A percentile compares a stretch with the other conserved stretches of the same genome.
Conservation (phyloP, 2,113 vertebrate species). For the Gorsachius goisagi region DNA sequence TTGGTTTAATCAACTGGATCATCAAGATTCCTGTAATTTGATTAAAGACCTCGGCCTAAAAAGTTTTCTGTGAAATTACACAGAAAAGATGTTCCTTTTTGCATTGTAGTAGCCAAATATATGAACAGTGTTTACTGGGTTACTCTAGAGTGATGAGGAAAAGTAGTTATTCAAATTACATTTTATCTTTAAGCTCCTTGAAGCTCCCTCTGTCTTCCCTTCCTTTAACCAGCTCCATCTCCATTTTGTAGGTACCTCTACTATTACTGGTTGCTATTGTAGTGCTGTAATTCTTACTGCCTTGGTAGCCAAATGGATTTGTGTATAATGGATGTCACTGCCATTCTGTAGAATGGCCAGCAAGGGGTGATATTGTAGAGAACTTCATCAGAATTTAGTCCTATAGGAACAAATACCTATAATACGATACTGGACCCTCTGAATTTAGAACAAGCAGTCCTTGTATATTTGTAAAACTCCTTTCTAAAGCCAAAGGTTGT, state of each 20-base stretch:
- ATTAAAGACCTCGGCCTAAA: constrained; percentile 45
- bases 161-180: background rate
- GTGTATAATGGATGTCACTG: background rate
- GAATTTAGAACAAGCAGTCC: background rate
- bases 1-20: constrained; percentile 63
- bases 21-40: constrained; percentile 61
- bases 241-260: background rate
- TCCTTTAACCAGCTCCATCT: background rate
- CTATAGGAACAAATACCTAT: background rate
- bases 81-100: constrained; percentile 14
- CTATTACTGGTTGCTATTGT: background rate
- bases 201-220: background rate
- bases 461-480: background rate
- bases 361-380: constrained; percentile 67
- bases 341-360: constrained; percentile 51
- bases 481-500: background rate
- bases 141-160: background rate
- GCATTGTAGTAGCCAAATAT: background rate
- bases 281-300: background rate
- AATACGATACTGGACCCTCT: background rate
- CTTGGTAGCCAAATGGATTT: background rate
- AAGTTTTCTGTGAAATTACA: background rate
- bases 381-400: background rate
- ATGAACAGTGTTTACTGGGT: background rate
- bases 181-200: background rate